These are phyloP conservation scores for Lerema accius DNA, from an alignment of 1,140 invertebrate species.

Conservation along the genomic window DNA sequence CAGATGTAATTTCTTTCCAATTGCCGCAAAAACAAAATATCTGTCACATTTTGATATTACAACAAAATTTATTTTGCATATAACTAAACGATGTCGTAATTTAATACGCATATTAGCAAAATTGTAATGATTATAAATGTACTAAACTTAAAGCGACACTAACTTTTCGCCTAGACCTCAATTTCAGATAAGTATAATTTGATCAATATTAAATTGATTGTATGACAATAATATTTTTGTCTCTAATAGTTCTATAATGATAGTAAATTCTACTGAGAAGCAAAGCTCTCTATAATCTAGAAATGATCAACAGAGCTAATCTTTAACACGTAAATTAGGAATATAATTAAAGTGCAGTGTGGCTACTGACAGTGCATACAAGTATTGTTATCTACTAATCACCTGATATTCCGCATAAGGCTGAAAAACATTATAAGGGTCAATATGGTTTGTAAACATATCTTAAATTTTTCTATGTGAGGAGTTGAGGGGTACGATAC, in stretches of 20 bases:
- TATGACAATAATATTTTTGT: no score
- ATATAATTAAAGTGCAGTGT: background rate
- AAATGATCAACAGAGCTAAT: background rate
- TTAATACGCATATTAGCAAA: background rate
- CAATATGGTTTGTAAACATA: background rate
- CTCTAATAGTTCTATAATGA: background rate
- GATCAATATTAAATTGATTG: no score
- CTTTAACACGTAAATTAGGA: background rate
- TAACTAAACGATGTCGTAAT: background rate
- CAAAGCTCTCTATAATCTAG: no score
- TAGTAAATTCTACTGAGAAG: background rate
- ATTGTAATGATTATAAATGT: background rate
- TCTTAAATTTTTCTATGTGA: no score
- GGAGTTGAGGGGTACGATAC: no score
- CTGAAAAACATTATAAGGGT: slow-evolving; percentile 55
- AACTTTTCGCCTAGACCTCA: no score
- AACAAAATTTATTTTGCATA: background rate
- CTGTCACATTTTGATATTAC: slow-evolving; percentile 9
- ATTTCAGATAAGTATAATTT: no score
- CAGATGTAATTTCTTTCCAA: slow-evolving; percentile 30
- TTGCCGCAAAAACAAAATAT: slow-evolving; percentile 27
- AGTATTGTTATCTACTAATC: slow-evolving; percentile 41
- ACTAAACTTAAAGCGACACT: background rate
- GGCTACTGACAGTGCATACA: background rate
- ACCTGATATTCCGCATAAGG: slow-evolving; percentile 78